A percentile compares a stretch with the other conserved stretches of the same genome.
Conservation (phyloP, 2,888 invertebrate species). For the Drosophila acutilabella region DNA sequence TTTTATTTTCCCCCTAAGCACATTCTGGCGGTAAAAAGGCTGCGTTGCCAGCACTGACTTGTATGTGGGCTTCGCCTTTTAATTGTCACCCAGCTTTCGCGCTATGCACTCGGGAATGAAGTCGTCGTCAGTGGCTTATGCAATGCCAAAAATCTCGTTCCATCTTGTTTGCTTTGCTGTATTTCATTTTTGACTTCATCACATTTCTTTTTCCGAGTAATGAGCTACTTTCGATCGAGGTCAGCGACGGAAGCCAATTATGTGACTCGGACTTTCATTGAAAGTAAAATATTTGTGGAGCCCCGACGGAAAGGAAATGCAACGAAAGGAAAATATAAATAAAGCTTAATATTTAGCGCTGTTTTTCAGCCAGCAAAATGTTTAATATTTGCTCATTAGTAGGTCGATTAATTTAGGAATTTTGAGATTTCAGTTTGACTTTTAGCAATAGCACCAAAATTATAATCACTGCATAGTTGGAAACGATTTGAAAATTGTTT, state of each 20-base stretch:
- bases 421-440: not conserved
- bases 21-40: too few relatives aligned
- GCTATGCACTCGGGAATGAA: conserved; percentile 58
- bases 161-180: conserved; percentile 44
- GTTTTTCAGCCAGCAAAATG: conserved; percentile 20
- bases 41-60: conserved; percentile 15
- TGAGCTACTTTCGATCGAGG: conserved; percentile 56
- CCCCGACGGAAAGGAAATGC: conserved; percentile 68
- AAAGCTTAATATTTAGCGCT: conserved; percentile 12
- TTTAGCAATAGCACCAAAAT: too few relatives aligned
- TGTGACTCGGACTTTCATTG: conserved; percentile 70
- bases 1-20: too few relatives aligned
- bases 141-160: conserved; percentile 69
- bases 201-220: conserved; percentile 53
- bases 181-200: conserved; percentile 4
- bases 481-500: too few relatives aligned
- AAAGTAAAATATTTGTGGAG: conserved; percentile 79
- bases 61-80: conserved; percentile 56
- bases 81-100: conserved; percentile 51
- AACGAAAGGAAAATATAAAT: conserved; percentile 72
- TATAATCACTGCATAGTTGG: too few relatives aligned
- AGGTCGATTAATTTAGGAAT: not conserved
- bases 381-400: conserved; percentile 63
- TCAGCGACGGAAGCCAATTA: conserved; percentile 65
- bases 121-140: conserved; percentile 61